These are phyloP conservation scores for Montipora capitata DNA, from an alignment of 92 coral and sea anemone genomes.

Conservation along the genomic window DNA sequence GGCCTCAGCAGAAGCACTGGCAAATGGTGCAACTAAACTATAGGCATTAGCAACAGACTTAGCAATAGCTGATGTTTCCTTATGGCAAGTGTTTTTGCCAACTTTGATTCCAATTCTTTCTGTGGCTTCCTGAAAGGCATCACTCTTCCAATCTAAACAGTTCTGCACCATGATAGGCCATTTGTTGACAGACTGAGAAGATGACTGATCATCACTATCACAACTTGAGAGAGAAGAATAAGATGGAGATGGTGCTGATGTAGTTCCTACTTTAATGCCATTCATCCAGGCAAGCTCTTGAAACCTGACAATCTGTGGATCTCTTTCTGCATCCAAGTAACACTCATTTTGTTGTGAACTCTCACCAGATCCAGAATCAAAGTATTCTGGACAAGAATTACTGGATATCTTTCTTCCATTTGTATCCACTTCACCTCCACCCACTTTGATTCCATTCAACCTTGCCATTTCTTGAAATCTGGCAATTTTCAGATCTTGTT, in stretches of 20 bases:
- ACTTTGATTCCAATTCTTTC: constrained; percentile 80
- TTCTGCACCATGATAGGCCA: not conserved
- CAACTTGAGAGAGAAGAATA: constrained; percentile 8
- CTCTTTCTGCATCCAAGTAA: not conserved
- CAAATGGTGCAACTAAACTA: not conserved
- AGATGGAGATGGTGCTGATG: not conserved
- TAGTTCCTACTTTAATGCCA: constrained; percentile 67
- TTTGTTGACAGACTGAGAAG: not conserved
- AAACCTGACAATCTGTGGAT: constrained; percentile 44
- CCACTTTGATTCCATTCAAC: constrained; percentile 70
- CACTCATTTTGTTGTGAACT: not conserved
- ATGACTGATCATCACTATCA: constrained; percentile 18
- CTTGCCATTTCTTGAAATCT: constrained; percentile 69
- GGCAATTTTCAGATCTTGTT: constrained; percentile 29
- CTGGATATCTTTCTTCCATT: not conserved
- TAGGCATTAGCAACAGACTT: not conserved
- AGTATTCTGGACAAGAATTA: not conserved
- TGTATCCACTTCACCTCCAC: not conserved
- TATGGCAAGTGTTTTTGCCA: constrained; percentile 19
- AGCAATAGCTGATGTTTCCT: not conserved
- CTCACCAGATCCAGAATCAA: not conserved
- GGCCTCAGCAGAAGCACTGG: constrained; percentile 12
- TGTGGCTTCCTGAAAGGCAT: constrained; percentile 76
- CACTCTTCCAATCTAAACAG: not conserved
- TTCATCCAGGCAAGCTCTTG: constrained; percentile 69